phyloP scores from a whole-genome alignment of 1,140 invertebrate genomes.

The Eumaeus atala region DNA sequence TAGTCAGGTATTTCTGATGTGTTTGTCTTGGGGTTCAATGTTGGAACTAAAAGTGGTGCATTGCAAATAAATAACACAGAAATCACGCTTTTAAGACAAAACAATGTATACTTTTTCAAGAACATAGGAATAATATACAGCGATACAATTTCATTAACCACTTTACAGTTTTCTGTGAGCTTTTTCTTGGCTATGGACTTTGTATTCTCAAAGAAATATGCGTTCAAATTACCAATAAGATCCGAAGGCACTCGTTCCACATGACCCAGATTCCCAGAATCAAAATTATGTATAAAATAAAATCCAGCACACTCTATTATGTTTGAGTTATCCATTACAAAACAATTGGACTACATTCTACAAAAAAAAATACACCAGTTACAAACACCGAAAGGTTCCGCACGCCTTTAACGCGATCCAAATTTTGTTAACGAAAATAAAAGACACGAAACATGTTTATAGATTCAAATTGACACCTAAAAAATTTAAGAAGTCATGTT shows the following conservation, averaged over 20 bases:
- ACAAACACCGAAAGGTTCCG: constrained; percentile 28
- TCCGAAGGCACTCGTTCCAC: constrained; percentile 80
- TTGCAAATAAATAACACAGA: background rate
- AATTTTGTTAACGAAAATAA: constrained; percentile 45
- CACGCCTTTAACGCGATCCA: constrained; percentile 42
- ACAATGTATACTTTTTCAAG: too few species aligned
- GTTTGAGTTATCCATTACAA: constrained; percentile 62
- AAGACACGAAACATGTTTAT: constrained; percentile 46
- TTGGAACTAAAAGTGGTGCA: constrained; percentile 34
- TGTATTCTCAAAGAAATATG: background rate
- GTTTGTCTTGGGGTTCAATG: constrained; percentile 49
- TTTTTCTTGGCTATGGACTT: constrained; percentile 7
- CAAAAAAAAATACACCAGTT: constrained; percentile 44
- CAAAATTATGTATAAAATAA: constrained; percentile 86
- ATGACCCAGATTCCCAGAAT: constrained; percentile 89
- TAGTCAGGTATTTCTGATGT: constrained; percentile 75
- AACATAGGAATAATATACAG: too few species aligned
- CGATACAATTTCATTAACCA: background rate
- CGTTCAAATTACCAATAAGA: constrained; percentile 42
- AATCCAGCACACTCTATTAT: constrained; percentile 78
- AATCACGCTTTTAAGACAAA: too few species aligned
- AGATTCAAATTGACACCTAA: constrained; percentile 60
- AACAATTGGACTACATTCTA: constrained; percentile 60
- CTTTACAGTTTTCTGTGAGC: background rate
- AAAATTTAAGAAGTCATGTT: constrained; percentile 61